These are phyloP conservation scores for Balaeniceps rex DNA, from an alignment of 2,113 vertebrate genomes.

Conservation along the genomic window DNA sequence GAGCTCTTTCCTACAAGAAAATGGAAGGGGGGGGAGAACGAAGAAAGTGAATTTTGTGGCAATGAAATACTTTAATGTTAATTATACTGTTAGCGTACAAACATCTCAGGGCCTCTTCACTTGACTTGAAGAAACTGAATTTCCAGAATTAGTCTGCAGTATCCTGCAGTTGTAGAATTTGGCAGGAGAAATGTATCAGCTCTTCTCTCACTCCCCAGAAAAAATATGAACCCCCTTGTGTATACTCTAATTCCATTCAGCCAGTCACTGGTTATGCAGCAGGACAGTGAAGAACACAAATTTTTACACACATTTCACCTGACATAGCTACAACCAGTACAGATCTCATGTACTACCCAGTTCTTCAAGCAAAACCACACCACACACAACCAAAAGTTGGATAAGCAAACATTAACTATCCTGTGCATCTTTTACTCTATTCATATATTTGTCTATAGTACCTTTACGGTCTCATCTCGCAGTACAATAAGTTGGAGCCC, in stretches of 20 bases:
- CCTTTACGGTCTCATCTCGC: not conserved
- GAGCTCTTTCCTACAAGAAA: not conserved
- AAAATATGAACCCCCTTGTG: not conserved
- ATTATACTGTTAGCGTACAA: not conserved
- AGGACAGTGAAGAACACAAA: not conserved
- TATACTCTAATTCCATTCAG: not conserved
- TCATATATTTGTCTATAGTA: not conserved
- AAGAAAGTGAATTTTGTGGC: not conserved
- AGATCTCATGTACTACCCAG: not conserved
- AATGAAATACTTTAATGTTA: not conserved
- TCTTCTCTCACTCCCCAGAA: not conserved
- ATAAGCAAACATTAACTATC: not conserved
- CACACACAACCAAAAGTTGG: not conserved
- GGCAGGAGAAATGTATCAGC: not conserved
- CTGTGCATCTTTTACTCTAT: not conserved
- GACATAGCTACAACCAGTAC: not conserved
- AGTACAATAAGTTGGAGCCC: not conserved
- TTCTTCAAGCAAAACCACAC: not conserved
- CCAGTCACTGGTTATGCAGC: not conserved
- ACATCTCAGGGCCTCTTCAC: not conserved
- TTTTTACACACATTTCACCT: not conserved
- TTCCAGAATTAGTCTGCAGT: not conserved
- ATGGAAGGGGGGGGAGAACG: not conserved
- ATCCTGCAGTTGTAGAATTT: not conserved
- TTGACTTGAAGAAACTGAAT: not conserved